These are phyloP conservation scores for Eupithecia tripunctaria DNA, from an alignment of 2,888 invertebrate species.

Conservation along the genomic window DNA sequence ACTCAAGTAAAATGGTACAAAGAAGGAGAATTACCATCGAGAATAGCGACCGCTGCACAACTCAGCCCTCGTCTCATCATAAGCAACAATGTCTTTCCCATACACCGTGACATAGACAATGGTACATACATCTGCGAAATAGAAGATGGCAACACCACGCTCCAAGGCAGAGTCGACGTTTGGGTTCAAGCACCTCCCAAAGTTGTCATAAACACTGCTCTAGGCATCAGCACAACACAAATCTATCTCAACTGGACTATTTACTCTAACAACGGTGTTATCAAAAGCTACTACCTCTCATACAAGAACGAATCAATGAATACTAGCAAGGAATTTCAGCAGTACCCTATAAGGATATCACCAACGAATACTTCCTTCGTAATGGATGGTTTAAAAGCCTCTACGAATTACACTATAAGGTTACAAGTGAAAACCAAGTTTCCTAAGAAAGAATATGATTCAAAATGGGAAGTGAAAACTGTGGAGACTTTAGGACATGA, in stretches of 20 bases:
- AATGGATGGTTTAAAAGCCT: slow-evolving; percentile 86
- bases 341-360: slow-evolving; percentile 80
- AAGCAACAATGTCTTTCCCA: slow-evolving; percentile 78
- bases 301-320: slow-evolving; percentile 58
- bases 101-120: slow-evolving; percentile 87
- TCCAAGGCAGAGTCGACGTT: slow-evolving; percentile 76
- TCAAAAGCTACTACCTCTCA: slow-evolving; percentile 84
- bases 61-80: slow-evolving; percentile 80
- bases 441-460: slow-evolving; percentile 83
- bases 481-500: slow-evolving; percentile 87
- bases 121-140: slow-evolving; percentile 81
- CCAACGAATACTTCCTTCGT: slow-evolving; percentile 88
- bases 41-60: background rate
- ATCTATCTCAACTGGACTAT: slow-evolving; percentile 94
- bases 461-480: slow-evolving; percentile 51
- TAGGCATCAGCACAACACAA: slow-evolving; percentile 89
- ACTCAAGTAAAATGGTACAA: slow-evolving; percentile 70
- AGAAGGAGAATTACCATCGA: slow-evolving; percentile 45
- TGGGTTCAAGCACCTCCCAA: slow-evolving; percentile 89
- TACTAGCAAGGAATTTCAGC: background rate
- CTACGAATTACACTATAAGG: slow-evolving; percentile 87
- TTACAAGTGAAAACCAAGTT: slow-evolving; percentile 88
- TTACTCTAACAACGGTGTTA: slow-evolving; percentile 89
- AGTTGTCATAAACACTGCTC: slow-evolving; percentile 88
- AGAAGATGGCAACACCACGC: slow-evolving; percentile 66